Evolutionary conservation across 2,888 invertebrate species (phyloP).

Genomic region (Drosophila cracens): DNA sequence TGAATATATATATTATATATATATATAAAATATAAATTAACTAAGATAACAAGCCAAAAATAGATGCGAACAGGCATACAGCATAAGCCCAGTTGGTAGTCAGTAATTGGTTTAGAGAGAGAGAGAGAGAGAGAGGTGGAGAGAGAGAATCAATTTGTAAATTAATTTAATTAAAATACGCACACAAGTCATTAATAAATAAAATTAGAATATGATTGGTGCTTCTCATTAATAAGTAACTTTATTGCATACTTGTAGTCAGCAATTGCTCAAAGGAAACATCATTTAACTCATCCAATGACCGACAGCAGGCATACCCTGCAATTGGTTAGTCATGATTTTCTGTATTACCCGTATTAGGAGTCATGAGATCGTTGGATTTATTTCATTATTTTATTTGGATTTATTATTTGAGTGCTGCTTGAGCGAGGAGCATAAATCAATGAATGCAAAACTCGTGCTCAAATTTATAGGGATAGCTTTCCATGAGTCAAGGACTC

Average conservation of each 20-base stretch:
- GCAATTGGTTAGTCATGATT: not conserved
- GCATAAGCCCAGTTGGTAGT: not conserved
- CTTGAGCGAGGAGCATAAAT: not conserved
- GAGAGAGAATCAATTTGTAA: not conserved
- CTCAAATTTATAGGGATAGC: conserved; percentile 9
- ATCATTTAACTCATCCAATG: not conserved
- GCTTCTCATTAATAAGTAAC: not conserved
- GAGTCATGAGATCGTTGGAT: not conserved
- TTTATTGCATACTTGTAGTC: not conserved
- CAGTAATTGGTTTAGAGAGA: not conserved
- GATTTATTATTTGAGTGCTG: not conserved
- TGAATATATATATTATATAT: too few relatives aligned
- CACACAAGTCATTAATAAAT: not conserved
- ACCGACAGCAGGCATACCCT: not conserved
- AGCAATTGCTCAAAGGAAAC: not conserved
- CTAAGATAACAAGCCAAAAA: not conserved
- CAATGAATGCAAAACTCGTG: not conserved
- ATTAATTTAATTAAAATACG: not conserved
- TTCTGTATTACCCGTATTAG: too few relatives aligned
- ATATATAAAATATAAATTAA: not conserved
- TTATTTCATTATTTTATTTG: not conserved
- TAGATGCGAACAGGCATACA: not conserved
- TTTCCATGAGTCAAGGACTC: conserved; percentile 10
- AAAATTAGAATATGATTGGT: not conserved
- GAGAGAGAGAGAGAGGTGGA: not conserved